Evolutionary conservation across 2,797 vertebrate species (phyloP).

Genomic region (Sebastes paucispinis): DNA sequence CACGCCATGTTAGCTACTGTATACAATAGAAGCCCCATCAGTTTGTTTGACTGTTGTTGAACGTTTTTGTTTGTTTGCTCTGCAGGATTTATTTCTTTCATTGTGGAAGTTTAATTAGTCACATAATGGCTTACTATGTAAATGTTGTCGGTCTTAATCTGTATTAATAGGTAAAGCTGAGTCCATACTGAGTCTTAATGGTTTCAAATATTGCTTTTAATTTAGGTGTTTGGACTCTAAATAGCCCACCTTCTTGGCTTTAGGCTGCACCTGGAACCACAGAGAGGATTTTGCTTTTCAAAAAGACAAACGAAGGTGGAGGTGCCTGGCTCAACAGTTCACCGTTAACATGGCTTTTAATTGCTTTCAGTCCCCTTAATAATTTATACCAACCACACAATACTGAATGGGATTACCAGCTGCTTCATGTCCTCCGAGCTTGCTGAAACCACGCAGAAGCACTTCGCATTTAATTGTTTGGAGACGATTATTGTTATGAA

Average conservation of each 20-base stretch:
- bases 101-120: slow-evolving; percentile 3
- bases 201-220: slow-evolving; percentile 21
- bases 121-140: background rate
- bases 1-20: too few species aligned
- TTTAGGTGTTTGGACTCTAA: background rate
- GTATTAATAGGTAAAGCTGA: background rate
- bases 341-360: slow-evolving; percentile 19
- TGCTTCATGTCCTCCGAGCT: slow-evolving; percentile 21
- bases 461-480: slow-evolving; percentile 31
- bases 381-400: slow-evolving; percentile 29
- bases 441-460: slow-evolving; percentile 6
- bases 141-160: background rate
- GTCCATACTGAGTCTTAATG: slow-evolving; percentile 12
- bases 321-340: background rate
- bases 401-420: slow-evolving; percentile 36
- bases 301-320: background rate
- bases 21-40: background rate
- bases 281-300: background rate
- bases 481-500: slow-evolving; percentile 41
- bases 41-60: background rate
- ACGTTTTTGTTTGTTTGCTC: background rate
- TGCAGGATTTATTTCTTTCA: background rate
- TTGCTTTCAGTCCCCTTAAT: slow-evolving; percentile 32
- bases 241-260: background rate
- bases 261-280: background rate